Percentiles rank a stretch among this genome's conserved stretches.
Conservation (phyloP, 2,888 invertebrate species). For the Cremastobaeus sp. region DNA sequence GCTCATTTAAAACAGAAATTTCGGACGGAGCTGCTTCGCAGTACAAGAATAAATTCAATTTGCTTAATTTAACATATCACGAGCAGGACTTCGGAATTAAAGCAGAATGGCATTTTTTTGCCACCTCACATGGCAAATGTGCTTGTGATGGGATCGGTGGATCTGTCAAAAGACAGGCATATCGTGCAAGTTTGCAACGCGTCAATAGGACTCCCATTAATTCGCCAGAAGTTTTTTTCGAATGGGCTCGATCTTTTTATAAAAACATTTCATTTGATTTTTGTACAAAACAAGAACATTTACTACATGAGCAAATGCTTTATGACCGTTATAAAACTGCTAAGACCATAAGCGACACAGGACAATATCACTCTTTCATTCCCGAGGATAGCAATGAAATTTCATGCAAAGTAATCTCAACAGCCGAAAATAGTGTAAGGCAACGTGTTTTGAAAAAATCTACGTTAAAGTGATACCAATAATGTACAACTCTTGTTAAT, state of each 20-base stretch:
- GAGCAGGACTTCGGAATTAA: background rate
- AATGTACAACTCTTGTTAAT: no score
- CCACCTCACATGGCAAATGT: slow-evolving; percentile 1
- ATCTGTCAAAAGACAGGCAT: background rate
- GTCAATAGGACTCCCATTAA: background rate
- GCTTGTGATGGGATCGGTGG: background rate
- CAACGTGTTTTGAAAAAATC: no score
- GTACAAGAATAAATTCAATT: background rate
- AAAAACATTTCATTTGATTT: background rate
- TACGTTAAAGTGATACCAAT: no score
- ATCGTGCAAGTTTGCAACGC: background rate
- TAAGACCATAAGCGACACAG: background rate
- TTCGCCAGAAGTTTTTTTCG: background rate
- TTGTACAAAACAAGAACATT: background rate
- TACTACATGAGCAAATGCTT: background rate
- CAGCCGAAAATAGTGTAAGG: background rate
- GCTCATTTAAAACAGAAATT: background rate
- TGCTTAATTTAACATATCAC: background rate
- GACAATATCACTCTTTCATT: background rate
- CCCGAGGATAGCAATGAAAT: background rate
- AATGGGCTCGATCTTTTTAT: background rate
- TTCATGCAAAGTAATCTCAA: background rate
- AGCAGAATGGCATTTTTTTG: background rate
- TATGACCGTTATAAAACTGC: background rate
- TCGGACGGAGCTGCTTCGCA: background rate